Evolutionary conservation across 2,797 vertebrate species (phyloP), one percentile per base, ranked within the genome.

Genomic region (Siniperca scherzeri): DNA sequence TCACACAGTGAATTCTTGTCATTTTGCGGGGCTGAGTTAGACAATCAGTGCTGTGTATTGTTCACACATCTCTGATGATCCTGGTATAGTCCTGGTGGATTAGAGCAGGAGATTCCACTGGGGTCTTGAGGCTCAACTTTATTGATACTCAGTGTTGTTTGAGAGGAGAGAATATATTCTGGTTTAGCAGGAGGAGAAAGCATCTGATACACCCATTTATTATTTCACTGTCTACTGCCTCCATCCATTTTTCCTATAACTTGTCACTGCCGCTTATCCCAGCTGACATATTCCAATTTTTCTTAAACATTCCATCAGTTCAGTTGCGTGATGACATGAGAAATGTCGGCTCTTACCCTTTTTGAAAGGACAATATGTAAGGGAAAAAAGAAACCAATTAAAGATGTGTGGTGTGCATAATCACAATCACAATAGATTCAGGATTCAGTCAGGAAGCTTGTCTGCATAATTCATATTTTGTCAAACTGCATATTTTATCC

Each of bases 41-140:
- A 60, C 73, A 86, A 82, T 88, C 80, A 80, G 61, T 70, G 62
- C 50, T n/a, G 72, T 74, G 72, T 56, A 78, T 87, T 88, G 82
- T 91, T 88, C 82, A 74, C 78, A 77, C 76, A 62, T 71, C 74
- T 87, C 36, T 79, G 79, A 77, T 90, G 86, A 87, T 84, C 77
- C 85, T 9, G 44, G 56, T 62, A 77, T 77, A 25, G 70, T 88
- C 85, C 77, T 74, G 16, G 48, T 74, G 57, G 85, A 80, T 89
- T 85, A 78, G 38, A 80, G 52, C 8, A 50, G 38, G 11, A 69
- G 70, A 79, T 70, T 79, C 67, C 77, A 55, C 80, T 25, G 27
- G n/a, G 76, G 73, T 80, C 40, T 76, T 11, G 61, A 77, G 62
- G 40, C 70, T 80, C 67, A 74, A 60, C 60, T 77, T 83, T 78